Conservation (phyloP, 37 sponge, comb jelly and placozoan species). For the Aplysina aerophoba region DNA sequence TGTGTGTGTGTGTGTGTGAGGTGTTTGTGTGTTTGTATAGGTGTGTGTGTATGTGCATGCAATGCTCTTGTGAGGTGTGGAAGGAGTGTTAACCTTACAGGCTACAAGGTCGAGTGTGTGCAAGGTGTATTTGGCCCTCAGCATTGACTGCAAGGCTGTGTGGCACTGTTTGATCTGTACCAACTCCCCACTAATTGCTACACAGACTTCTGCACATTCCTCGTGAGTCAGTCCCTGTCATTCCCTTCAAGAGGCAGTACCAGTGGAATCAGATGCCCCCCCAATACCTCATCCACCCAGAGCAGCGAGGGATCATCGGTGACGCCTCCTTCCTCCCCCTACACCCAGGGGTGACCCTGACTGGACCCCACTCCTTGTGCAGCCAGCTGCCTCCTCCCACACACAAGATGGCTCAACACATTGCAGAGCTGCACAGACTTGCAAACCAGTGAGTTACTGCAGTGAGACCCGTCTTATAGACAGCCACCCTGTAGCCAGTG, state of each 20-base stretch:
- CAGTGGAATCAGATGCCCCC: slow-evolving; percentile 67
- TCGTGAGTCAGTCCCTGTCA: neutral
- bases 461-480: no score
- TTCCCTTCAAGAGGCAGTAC: neutral
- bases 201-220: neutral
- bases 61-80: no score
- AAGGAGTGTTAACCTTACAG: no score
- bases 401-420: slow-evolving; percentile 32
- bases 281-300: slow-evolving; percentile 42
- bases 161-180: no score
- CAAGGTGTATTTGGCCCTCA: neutral
- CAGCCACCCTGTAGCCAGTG: no score
- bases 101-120: no score
- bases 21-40: no score
- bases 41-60: no score
- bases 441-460: slow-evolving; percentile 53
- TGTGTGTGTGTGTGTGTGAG: no score
- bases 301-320: neutral
- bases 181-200: no score
- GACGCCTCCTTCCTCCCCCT: slow-evolving; percentile 50
- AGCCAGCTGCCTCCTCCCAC: slow-evolving; percentile 30
- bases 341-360: slow-evolving; percentile 63
- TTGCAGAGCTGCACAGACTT: slow-evolving; percentile 52
- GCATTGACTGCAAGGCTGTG: no score
- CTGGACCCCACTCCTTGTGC: slow-evolving; percentile 36